Percentiles rank a stretch among this genome's conserved stretches.
These are phyloP conservation scores for Silurus meridionalis DNA, from an alignment of 2,113 vertebrate species.

Conservation along the genomic window DNA sequence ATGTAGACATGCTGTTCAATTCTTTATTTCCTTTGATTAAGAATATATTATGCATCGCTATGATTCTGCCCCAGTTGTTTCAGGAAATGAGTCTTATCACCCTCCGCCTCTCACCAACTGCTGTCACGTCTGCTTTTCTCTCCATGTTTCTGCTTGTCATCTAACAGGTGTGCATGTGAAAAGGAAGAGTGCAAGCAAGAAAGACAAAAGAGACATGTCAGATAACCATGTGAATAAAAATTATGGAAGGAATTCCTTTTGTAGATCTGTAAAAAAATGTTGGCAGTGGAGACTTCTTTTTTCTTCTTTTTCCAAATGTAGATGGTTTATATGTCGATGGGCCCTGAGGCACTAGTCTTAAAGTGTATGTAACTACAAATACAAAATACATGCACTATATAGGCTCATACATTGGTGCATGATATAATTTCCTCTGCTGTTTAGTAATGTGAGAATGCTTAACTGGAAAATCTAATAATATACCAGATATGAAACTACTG, in stretches of 20 bases:
- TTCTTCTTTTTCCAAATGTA: constrained; percentile 33
- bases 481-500: neutral
- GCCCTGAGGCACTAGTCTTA: neutral
- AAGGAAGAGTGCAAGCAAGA: constrained; percentile 1
- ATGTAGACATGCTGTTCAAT: constrained; percentile 34
- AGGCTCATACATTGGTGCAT: neutral
- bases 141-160: constrained; percentile 6
- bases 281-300: constrained; percentile 7
- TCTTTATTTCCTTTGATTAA: constrained; percentile 46
- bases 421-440: neutral
- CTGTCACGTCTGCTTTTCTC: constrained; percentile 35
- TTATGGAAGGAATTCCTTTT: constrained; percentile 26
- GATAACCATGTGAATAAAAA: constrained; percentile 33
- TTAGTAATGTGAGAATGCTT: neutral
- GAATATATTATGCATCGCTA: constrained; percentile 38
- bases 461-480: constrained; percentile 16
- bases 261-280: constrained; percentile 7
- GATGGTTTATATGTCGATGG: constrained; percentile 10
- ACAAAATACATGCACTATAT: neutral
- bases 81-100: constrained; percentile 38
- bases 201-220: constrained; percentile 16
- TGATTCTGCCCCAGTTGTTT: constrained; percentile 18
- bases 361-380: neutral
- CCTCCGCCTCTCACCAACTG: constrained; percentile 26
- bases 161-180: constrained; percentile 18